These are phyloP conservation scores for Tinea semifulvella DNA, from an alignment of 2,888 invertebrate genomes.

Conservation along the genomic window DNA sequence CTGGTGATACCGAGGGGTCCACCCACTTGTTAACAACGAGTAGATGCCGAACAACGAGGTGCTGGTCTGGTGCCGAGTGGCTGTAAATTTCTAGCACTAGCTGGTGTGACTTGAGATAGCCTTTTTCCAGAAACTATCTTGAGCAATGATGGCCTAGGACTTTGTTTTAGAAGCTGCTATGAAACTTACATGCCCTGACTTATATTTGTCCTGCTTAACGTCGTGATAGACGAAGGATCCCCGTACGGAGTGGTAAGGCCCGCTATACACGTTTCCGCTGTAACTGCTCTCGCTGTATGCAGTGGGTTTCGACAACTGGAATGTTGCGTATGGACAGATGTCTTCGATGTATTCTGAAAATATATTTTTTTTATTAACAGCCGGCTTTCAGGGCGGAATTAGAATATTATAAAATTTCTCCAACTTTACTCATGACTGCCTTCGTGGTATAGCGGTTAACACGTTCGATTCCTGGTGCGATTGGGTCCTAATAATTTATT, in stretches of 20 bases:
- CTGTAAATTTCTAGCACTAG: no score
- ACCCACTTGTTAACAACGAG: no score
- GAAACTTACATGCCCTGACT: slow-evolving; percentile 73
- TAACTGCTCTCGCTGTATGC: slow-evolving; percentile 90
- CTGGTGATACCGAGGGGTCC: no score
- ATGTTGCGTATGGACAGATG: slow-evolving; percentile 92
- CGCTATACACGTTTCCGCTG: slow-evolving; percentile 88
- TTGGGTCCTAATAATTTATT: no score
- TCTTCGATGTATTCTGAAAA: slow-evolving; percentile 88
- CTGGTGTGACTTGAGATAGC: no score
- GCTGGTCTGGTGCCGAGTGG: no score
- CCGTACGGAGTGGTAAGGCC: slow-evolving; percentile 85
- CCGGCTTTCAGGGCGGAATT: background rate
- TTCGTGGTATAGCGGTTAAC: background rate
- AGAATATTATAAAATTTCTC: background rate
- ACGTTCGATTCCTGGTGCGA: background rate
- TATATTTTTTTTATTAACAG: background rate
- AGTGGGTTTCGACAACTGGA: slow-evolving; percentile 86
- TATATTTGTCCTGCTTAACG: slow-evolving; percentile 83
- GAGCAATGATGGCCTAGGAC: no score
- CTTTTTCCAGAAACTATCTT: no score
- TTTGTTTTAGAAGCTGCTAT: no score
- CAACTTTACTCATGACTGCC: background rate
- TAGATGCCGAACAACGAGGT: no score
- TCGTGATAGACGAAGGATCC: slow-evolving; percentile 92